phyloP scores from a whole-genome alignment of 2,113 vertebrate genomes.

The Hystrix cristata region DNA sequence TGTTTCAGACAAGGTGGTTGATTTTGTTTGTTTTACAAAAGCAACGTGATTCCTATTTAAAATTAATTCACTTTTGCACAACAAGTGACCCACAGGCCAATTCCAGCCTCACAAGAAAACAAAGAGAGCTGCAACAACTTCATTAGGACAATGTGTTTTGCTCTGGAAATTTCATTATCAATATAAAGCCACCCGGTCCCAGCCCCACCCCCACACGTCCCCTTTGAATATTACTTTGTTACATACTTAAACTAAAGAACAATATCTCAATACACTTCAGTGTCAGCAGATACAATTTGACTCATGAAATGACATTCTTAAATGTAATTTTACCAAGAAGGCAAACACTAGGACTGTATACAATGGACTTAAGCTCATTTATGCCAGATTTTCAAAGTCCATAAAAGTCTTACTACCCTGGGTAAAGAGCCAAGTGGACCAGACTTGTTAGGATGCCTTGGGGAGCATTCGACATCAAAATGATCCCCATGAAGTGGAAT shows the following conservation, averaged over 20 bases:
- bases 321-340: conserved; percentile 79
- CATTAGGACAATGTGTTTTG: conserved; percentile 86
- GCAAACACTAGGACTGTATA: conserved; percentile 82
- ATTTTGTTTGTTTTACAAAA: conserved; percentile 87
- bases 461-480: conserved; percentile 76
- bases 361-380: conserved; percentile 80
- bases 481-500: conserved; percentile 81
- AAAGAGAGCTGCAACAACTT: conserved; percentile 87
- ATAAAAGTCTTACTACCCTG: conserved; percentile 70
- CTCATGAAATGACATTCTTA: conserved; percentile 81
- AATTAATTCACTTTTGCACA: conserved; percentile 88
- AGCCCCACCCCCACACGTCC: conserved; percentile 71
- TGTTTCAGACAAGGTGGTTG: conserved; percentile 87
- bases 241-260: conserved; percentile 84
- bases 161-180: conserved; percentile 73
- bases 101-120: conserved; percentile 87
- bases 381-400: conserved; percentile 78
- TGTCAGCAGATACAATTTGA: conserved; percentile 83
- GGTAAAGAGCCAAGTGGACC: conserved; percentile 79
- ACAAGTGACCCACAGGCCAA: conserved; percentile 86
- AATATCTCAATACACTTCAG: conserved; percentile 83
- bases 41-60: conserved; percentile 85
- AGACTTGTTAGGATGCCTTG: conserved; percentile 75
- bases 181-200: conserved; percentile 77
- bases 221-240: conserved; percentile 82